Evolutionary conservation across 1,140 invertebrate genomes (phyloP).

Genomic region (Oscheius sp.): DNA sequence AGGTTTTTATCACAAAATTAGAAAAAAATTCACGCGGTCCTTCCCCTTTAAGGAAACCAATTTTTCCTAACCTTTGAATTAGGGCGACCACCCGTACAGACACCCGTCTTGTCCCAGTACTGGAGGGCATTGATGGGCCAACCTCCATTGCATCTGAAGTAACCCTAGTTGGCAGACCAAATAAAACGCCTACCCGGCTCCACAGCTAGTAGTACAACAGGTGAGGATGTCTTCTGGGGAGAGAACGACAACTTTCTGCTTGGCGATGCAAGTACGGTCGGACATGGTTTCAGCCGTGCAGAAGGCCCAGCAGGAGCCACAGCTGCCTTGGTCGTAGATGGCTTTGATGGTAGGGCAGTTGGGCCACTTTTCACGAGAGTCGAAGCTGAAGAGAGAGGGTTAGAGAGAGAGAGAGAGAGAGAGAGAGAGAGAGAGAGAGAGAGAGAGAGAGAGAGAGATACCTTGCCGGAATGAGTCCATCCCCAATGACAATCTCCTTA

Average conservation of each 20-base stretch:
- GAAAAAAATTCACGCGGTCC: neutral
- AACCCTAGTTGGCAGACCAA: too few relatives aligned
- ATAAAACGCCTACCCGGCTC: too few relatives aligned
- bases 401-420: too few relatives aligned
- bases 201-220: too few relatives aligned
- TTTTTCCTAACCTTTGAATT: too few relatives aligned
- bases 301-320: neutral
- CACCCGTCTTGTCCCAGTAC: slow-evolving; percentile 7
- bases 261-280: neutral
- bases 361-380: neutral
- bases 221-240: neutral
- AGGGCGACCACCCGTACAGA: slow-evolving; percentile 18
- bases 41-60: too few relatives aligned
- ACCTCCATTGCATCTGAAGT: slow-evolving; percentile 24
- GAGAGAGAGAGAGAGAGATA: too few relatives aligned
- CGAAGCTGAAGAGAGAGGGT: neutral
- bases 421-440: too few relatives aligned
- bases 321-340: neutral
- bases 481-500: too few relatives aligned
- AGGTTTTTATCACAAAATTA: too few relatives aligned
- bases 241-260: neutral
- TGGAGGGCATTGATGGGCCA: slow-evolving; percentile 14
- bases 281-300: neutral
- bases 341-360: neutral
- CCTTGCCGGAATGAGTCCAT: too few relatives aligned